A percentile compares a stretch with the other conserved stretches of the same genome.
Evolutionary conservation across 1,140 invertebrate genomes (phyloP).

Genomic region (Trichonephila clavata): DNA sequence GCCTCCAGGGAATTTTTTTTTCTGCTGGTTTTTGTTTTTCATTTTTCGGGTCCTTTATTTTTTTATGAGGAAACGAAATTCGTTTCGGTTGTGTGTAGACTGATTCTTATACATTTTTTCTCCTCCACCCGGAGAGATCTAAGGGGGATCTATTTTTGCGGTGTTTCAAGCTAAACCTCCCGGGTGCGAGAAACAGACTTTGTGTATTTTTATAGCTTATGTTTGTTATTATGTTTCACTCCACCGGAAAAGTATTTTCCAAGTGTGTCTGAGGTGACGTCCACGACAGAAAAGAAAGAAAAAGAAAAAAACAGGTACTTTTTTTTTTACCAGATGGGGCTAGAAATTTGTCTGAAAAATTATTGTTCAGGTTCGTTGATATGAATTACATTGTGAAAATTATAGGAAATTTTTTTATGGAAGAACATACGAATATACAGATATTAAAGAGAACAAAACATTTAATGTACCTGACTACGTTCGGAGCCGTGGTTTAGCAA

Average conservation of each 20-base stretch:
- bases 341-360: not conserved
- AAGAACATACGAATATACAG: too few species aligned
- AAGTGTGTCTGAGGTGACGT: constrained; percentile 37
- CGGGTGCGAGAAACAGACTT: constrained; percentile 43
- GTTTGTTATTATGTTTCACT: constrained; percentile 66
- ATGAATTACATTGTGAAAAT: not conserved
- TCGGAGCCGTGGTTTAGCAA: too few species aligned
- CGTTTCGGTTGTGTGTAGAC: constrained; percentile 56
- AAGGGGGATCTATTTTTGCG: constrained; percentile 61
- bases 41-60: constrained; percentile 56
- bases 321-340: not conserved
- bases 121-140: constrained; percentile 10
- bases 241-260: not conserved
- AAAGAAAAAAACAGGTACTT: not conserved
- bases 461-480: too few species aligned
- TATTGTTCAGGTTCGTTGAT: not conserved
- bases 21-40: constrained; percentile 14
- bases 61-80: constrained; percentile 69
- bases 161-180: constrained; percentile 58
- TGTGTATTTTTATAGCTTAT: constrained; percentile 74
- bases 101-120: constrained; percentile 33
- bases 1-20: constrained; percentile 43
- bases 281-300: not conserved
- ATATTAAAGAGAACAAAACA: too few species aligned
- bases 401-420: not conserved